These are phyloP conservation scores for Caenorhabditis remanei DNA, from an alignment of 1,140 invertebrate genomes.

Conservation along the genomic window DNA sequence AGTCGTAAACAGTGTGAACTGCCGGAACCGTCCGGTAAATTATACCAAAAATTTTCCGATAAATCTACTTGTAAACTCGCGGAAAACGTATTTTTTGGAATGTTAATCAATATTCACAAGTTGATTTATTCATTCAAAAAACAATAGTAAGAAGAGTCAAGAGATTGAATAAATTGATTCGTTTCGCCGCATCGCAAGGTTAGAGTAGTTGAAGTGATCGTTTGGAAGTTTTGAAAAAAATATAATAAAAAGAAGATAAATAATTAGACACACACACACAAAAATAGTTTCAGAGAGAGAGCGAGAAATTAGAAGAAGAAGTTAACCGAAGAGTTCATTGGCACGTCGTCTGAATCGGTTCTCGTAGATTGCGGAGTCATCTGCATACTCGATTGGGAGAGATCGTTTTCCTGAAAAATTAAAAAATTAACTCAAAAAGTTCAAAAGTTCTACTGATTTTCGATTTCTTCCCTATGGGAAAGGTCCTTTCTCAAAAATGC, in stretches of 20 bases:
- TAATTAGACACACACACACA: constrained; percentile 28
- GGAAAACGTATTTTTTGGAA: no score
- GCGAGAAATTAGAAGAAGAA: background rate
- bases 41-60: no score
- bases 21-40: no score
- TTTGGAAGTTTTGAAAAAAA: no score
- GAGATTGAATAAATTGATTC: background rate
- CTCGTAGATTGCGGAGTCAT: constrained; percentile 20
- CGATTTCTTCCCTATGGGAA: background rate
- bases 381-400: constrained; percentile 8
- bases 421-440: background rate
- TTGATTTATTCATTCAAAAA: no score
- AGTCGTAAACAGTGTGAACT: no score
- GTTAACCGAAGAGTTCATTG: constrained; percentile 43
- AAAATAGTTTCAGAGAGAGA: background rate
- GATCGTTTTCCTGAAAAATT: constrained; percentile 36
- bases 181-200: background rate
- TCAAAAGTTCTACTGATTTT: no score
- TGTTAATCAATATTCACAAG: no score
- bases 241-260: background rate
- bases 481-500: background rate
- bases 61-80: no score
- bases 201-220: background rate
- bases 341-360: constrained; percentile 46
- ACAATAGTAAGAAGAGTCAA: background rate